Evolutionary conservation across 2,113 vertebrate species (phyloP).

Genomic region (Ceuthmochares aereus): DNA sequence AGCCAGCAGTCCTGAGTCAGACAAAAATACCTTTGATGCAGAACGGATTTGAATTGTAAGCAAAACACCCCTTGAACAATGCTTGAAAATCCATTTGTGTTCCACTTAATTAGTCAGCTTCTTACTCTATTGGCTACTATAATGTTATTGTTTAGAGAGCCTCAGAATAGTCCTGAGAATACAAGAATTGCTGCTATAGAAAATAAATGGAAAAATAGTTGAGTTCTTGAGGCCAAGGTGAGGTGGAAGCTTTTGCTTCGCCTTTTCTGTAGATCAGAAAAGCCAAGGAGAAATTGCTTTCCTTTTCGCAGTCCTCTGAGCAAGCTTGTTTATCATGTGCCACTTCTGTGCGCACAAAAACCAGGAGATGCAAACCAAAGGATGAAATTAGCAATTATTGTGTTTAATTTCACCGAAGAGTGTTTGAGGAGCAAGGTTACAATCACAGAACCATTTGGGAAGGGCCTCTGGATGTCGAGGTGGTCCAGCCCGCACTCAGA

Average conservation of each 20-base stretch:
- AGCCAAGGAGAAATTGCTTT: background rate
- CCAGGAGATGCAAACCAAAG: background rate
- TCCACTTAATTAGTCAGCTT: slow-evolving; percentile 28
- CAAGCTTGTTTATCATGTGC: background rate
- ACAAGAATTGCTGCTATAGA: background rate
- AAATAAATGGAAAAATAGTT: background rate
- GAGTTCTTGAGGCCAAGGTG: background rate
- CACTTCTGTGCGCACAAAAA: background rate
- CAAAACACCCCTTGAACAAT: background rate
- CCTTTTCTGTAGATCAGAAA: background rate
- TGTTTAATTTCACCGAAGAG: background rate
- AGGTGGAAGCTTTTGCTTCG: background rate
- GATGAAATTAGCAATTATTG: background rate
- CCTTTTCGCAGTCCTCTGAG: background rate
- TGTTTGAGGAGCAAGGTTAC: background rate
- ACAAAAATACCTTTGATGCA: background rate
- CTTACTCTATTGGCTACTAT: background rate
- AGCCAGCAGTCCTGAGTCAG: background rate
- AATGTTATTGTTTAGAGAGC: background rate
- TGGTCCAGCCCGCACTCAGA: background rate
- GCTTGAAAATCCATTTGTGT: slow-evolving; percentile 39
- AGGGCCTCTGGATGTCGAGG: background rate
- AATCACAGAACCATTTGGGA: background rate
- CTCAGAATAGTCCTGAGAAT: background rate
- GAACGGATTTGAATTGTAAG: slow-evolving; percentile 15